Evolutionary conservation across 2,888 invertebrate species (phyloP).

Genomic region (Andrena camellia): DNA sequence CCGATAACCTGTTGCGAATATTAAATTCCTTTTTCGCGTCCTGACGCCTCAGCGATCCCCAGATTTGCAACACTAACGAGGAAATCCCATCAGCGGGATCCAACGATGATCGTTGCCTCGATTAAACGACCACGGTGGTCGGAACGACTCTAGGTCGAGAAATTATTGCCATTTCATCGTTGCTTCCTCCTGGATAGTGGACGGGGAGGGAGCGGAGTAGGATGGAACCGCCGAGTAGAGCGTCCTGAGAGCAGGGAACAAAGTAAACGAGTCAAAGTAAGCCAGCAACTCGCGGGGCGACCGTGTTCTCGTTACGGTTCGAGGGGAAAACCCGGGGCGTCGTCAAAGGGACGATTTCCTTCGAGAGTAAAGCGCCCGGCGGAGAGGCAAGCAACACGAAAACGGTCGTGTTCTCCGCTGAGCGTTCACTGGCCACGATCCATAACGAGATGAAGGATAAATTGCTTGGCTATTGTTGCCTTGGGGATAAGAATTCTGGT

Average conservation of each 20-base stretch:
- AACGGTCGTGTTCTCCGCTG: background rate
- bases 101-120: too few relatives aligned
- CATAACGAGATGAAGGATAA: background rate
- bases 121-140: too few relatives aligned
- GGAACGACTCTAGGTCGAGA: too few relatives aligned
- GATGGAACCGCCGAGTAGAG: background rate
- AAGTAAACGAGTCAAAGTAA: slow-evolving; percentile 39
- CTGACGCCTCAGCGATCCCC: too few relatives aligned
- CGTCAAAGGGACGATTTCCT: slow-evolving; percentile 52
- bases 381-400: background rate
- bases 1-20: too few relatives aligned
- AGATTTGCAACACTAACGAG: too few relatives aligned
- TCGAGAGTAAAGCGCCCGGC: slow-evolving; percentile 13
- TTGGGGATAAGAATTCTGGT: background rate
- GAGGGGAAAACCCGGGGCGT: background rate
- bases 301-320: slow-evolving; percentile 17
- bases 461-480: background rate
- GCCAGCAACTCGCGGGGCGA: background rate
- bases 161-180: too few relatives aligned
- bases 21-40: too few relatives aligned
- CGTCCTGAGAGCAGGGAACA: slow-evolving; percentile 27
- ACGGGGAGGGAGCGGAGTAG: background rate
- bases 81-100: too few relatives aligned
- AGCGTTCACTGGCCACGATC: background rate
- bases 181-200: too few relatives aligned